Evolutionary conservation across 2,113 vertebrate species (phyloP).

Genomic region (Delphinapterus leucas): DNA sequence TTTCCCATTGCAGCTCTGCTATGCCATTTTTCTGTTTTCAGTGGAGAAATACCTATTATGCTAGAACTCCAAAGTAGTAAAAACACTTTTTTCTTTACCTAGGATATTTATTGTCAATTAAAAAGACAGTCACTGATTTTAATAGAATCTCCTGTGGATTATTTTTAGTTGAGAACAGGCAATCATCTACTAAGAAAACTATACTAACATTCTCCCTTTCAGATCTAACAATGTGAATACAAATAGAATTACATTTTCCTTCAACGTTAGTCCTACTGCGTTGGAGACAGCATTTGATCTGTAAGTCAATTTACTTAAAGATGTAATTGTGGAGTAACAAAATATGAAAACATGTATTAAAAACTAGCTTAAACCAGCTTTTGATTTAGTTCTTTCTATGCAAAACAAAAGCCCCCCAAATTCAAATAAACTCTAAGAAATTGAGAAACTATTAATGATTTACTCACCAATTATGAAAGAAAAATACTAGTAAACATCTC

Average conservation of each 20-base stretch:
- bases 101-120: not conserved
- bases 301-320: not conserved
- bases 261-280: not conserved
- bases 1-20: not conserved
- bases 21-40: not conserved
- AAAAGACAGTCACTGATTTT: conserved; percentile 16
- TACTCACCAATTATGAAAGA: not conserved
- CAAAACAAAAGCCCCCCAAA: not conserved
- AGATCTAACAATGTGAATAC: not conserved
- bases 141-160: not conserved
- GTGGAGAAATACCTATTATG: not conserved
- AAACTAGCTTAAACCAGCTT: conserved; percentile 7
- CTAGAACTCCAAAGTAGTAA: not conserved
- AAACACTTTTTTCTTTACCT: not conserved
- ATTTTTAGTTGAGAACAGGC: not conserved
- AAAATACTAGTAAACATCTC: not conserved
- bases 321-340: not conserved
- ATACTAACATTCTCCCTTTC: not conserved
- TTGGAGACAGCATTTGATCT: not conserved
- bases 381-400: not conserved
- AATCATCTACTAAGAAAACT: not conserved
- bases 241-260: not conserved
- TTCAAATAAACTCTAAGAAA: not conserved
- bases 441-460: not conserved
- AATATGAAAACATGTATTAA: conserved; percentile 15